phyloP scores from a whole-genome alignment of 2,797 vertebrate species.

The Loris lydekkerianus region DNA sequence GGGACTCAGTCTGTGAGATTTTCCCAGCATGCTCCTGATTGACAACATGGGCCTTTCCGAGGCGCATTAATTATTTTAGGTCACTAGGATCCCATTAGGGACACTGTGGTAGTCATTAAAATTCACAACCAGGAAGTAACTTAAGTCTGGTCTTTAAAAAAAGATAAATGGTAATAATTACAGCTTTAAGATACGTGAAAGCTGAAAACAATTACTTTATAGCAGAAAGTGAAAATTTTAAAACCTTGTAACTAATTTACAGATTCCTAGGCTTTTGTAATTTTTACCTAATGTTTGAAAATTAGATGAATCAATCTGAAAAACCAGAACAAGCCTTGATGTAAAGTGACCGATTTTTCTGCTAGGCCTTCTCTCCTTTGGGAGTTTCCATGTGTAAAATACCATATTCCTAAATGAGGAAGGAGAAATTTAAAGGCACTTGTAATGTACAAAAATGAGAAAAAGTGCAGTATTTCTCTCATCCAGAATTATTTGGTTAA shows the following conservation, averaged over 20 bases:
- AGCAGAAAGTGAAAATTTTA: slow-evolving; percentile 21
- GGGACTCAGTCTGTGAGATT: neutral
- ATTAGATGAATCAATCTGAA: slow-evolving; percentile 3
- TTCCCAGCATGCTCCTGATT: neutral
- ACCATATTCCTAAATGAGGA: neutral
- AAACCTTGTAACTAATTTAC: neutral
- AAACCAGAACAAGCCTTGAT: neutral
- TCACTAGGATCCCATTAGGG: neutral
- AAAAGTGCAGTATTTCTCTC: neutral
- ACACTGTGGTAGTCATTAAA: slow-evolving; percentile 24
- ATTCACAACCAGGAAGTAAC: slow-evolving; percentile 60
- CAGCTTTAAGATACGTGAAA: slow-evolving; percentile 37
- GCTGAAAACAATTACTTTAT: slow-evolving; percentile 56
- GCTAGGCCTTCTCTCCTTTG: fast-evolving
- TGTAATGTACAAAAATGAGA: neutral
- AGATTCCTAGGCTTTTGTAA: neutral
- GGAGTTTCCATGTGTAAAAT: neutral
- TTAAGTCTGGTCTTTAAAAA: slow-evolving; percentile 46
- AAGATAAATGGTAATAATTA: slow-evolving; percentile 64
- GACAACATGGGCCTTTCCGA: neutral
- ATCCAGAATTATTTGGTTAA: neutral
- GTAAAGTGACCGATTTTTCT: neutral
- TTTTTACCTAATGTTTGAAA: slow-evolving; percentile 37
- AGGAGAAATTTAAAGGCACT: neutral
- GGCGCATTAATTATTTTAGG: slow-evolving; percentile 43